phyloP scores from a whole-genome alignment of 2,888 invertebrate species.

The Acanthosoma haemorrhoidale region DNA sequence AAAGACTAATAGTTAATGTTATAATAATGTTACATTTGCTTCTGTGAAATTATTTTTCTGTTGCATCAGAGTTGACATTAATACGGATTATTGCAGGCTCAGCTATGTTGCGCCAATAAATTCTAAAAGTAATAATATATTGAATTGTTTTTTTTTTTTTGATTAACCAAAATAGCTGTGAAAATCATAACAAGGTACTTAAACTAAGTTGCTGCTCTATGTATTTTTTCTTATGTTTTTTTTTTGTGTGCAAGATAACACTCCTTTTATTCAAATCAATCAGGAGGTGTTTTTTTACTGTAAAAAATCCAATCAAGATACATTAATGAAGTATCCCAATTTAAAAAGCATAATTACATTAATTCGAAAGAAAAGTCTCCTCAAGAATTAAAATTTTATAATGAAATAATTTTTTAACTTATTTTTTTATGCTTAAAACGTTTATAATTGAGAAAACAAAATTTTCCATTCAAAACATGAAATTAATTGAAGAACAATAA shows the following conservation, averaged over 20 bases:
- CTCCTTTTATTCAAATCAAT: not conserved
- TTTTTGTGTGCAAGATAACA: conserved; percentile 2
- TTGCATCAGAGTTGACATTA: not conserved
- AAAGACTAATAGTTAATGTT: conserved; percentile 9
- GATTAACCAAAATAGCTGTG: not conserved
- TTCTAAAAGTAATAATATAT: not conserved
- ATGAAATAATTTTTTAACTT: not conserved
- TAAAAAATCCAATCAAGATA: not conserved
- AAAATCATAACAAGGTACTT: conserved; percentile 12
- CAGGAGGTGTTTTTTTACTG: conserved; percentile 2
- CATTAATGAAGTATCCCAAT: not conserved
- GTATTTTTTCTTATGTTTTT: not conserved
- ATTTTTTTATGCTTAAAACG: not conserved
- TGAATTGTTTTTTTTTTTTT: not conserved
- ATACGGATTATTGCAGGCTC: not conserved
- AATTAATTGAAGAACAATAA: not conserved
- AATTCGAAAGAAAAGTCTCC: not conserved
- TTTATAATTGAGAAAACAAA: not conserved
- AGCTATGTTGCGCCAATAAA: not conserved
- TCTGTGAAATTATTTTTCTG: conserved; percentile 1
- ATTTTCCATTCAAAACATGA: not conserved
- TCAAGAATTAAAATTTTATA: not conserved
- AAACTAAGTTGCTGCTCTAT: not conserved
- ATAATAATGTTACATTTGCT: conserved; percentile 8
- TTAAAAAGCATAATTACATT: not conserved